A percentile compares a stretch with the other conserved stretches of the same genome.
phyloP scores from a whole-genome alignment of 1,140 invertebrate species.

The Holotrichia oblita region DNA sequence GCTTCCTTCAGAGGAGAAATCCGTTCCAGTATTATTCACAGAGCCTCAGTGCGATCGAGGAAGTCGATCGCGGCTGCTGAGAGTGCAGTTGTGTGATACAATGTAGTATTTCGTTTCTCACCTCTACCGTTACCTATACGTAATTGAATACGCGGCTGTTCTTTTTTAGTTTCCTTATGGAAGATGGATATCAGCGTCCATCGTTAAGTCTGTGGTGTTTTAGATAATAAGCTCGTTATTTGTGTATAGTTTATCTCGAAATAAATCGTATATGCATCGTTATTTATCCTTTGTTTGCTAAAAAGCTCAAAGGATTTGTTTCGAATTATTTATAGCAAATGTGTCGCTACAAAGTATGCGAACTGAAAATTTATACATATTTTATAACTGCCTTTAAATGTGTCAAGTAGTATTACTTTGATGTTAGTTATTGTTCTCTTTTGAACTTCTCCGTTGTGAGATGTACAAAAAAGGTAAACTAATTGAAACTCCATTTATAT shows the following conservation, averaged over 20 bases:
- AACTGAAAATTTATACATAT: too few relatives aligned
- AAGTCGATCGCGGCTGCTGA: constrained; percentile 45
- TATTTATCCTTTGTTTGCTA: background rate
- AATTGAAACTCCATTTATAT: too few relatives aligned
- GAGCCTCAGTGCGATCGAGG: constrained; percentile 53
- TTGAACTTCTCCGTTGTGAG: too few relatives aligned
- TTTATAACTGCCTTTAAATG: too few relatives aligned
- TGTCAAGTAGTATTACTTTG: too few relatives aligned
- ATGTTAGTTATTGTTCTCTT: too few relatives aligned
- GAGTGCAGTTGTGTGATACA: constrained; percentile 36
- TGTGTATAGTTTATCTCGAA: constrained; percentile 3
- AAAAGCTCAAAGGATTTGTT: background rate
- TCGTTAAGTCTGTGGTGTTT: constrained; percentile 25
- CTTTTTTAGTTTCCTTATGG: background rate
- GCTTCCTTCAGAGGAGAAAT: constrained; percentile 73
- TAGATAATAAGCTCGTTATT: constrained; percentile 17
- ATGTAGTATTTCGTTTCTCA: background rate
- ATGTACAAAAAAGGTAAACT: too few relatives aligned
- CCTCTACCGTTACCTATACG: background rate
- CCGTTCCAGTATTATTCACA: constrained; percentile 72
- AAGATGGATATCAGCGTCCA: constrained; percentile 12
- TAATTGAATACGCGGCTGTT: constrained; percentile 16
- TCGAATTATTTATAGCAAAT: background rate
- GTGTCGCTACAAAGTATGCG: background rate
- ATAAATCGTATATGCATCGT: background rate